Base-by-base conservation (phyloP, 2,888 invertebrate genomes). In the Priocnemis perturbator region DNA sequence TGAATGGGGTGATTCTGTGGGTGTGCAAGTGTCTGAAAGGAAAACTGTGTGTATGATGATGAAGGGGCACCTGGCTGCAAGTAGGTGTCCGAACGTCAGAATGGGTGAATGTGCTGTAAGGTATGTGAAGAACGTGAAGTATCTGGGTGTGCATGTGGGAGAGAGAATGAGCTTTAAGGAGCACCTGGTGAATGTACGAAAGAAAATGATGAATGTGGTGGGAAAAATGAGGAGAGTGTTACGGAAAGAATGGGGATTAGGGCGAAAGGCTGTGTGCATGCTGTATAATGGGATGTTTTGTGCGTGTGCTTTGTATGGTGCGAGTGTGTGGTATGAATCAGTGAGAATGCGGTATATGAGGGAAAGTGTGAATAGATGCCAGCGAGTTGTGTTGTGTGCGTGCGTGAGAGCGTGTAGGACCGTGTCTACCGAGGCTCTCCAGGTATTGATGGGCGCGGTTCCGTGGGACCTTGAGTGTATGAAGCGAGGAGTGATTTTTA, bases 381-480 rank as follows among this genome's bases (percentile, higher is more conserved):
- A 64, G 45, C 15, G 64, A n/a, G 17, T 64, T 17, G 59, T 55
- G 4, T 21, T 77, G 59, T 69, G 67, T 67, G 73, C 74, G 0
- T 68, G 74, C 47, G 3, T 64, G 44, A 50, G 60, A 7, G 74
- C 76, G 0, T 79, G 76, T 37, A 65, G 73, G 21, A 77, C 76
- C 0, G 74, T 77, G 0, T 74, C 74, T 1, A 71, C 71, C 15
- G 70, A 69, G 9, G 67, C 70, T 0, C 68, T 78, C 73, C 74
- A 78, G 44, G 71, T 74, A 0, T 37, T 76, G 15, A 45, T 60
- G 47, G 74, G 76, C 0, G 60, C 7, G 0, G 26, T 74, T 0
- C 74, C 72, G 11, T 74, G 76, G 76, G 74, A 74, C 44, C 50
- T 78, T 1, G 76, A 74, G 45, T 47, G 60, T 44, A 37, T 26